Evolutionary conservation across 2,113 vertebrate genomes (phyloP).

Genomic region (Albula goreensis): DNA sequence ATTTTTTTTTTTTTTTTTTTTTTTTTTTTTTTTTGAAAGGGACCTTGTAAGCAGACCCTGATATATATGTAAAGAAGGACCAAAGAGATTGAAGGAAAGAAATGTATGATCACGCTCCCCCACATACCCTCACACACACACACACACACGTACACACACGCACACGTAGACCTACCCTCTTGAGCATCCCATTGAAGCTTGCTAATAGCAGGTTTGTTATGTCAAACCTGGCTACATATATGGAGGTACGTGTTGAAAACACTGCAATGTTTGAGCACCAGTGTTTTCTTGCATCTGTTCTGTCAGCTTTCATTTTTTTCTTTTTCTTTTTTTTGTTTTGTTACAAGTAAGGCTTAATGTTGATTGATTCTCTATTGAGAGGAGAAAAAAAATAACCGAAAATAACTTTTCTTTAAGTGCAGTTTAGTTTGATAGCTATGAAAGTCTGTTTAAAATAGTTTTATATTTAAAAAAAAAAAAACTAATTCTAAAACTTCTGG

Average conservation of each 20-base stretch:
- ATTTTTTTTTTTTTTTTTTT: constrained; percentile 51
- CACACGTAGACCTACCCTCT: neutral
- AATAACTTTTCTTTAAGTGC: constrained; percentile 29
- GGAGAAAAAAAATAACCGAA: constrained; percentile 22
- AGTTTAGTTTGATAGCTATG: constrained; percentile 45
- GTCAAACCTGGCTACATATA: neutral
- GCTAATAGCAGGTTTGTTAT: neutral
- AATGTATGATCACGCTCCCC: constrained; percentile 22
- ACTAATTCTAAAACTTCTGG: constrained; percentile 80
- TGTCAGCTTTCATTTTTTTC: constrained; percentile 68
- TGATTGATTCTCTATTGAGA: constrained; percentile 28
- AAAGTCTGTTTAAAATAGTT: constrained; percentile 71
- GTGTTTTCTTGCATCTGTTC: constrained; percentile 74
- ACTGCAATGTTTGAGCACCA: constrained; percentile 78
- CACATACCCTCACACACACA: neutral
- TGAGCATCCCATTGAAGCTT: neutral
- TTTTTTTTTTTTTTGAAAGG: constrained; percentile 38
- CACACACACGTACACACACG: neutral
- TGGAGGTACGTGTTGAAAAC: constrained; percentile 19
- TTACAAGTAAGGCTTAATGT: constrained; percentile 27
- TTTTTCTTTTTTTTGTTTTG: constrained; percentile 57
- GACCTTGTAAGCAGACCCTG: constrained; percentile 41
- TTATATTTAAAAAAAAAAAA: constrained; percentile 49
- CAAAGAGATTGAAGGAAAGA: constrained; percentile 81
- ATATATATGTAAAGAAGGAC: constrained; percentile 74